Evolutionary conservation across 1,140 invertebrate genomes (phyloP), one percentile per base, ranked within the genome.

Genomic region (Drosophila littoralis): DNA sequence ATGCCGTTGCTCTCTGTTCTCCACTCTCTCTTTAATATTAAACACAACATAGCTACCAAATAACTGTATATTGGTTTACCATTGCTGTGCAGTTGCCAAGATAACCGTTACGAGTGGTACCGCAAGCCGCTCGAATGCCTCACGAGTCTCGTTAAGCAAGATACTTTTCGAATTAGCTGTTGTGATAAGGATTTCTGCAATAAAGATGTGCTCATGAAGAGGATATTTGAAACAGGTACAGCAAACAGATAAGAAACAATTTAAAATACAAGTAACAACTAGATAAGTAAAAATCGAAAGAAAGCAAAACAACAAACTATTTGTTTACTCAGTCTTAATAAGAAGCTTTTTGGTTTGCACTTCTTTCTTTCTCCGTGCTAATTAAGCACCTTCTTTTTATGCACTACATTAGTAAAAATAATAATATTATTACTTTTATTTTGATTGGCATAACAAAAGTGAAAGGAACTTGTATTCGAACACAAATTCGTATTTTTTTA

Each of bases 131-230:
- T 92, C 46, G 88, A 91, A 81, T 91, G 92, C 75, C 80, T 92
- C 58, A 77, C 82, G 38, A 91, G 65, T 66, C 79, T 67, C 63
- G 64, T 71, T 65, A 91, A 88, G 74, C 72, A 81, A 48, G 59
- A 92, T 76, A 52, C 80, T 59, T 92, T 71, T 92, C 88, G 77
- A 83, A 79, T 92, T 81, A 67, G 81, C 58, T 92, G 92, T 89
- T 92, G 92, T 83, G 72, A 66, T 61, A 75, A 67, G 59, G 91
- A 92, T 79, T 92, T 84, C 83, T 92, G 92, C 90, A 92, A 92
- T 90, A 91, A 91, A 78, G 79, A 92, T 76, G 85, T 89, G 74
- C 61, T 91, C 65, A 77, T 92, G 78, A 89, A 78, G 78, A 88
- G 80, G 82, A 79, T 80, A 79, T 82, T 92, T 79, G 68, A 83